Base-by-base conservation (phyloP, 1,140 invertebrate species). In the Hermetia illucens region DNA sequence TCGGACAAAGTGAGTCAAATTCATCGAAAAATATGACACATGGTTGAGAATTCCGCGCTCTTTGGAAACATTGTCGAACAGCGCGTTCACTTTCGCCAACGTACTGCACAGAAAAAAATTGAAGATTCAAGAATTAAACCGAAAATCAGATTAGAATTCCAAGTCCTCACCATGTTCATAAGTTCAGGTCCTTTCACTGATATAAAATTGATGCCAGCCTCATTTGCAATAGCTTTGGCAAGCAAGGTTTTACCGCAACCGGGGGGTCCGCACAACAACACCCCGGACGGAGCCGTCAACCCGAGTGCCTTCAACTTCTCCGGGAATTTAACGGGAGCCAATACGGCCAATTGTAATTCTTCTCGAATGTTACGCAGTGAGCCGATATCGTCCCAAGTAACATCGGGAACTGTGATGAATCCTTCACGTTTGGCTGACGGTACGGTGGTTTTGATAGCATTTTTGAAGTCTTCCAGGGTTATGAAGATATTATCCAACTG, bases 11-110 rank as follows among this genome's bases (percentile, higher is more conserved):
- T 0, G 95, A 86, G 64, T 99, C 96, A 43, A 99, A 75, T 65
- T 99, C 96, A 61, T 99, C 96, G 62, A 99, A 99, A 65, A 99
- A 99, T 55, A 99, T 97, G 10, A 99, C 90, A 64, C 95, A 99
- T 0, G 96, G 96, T 1, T 88, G 73, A 1, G 92, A 96, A 63
- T 95, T 94, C 30, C 83, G 64, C 0, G 94, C 96, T 44, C 93
- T 70, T 53, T 88, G 77, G 58, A 99, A 99, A 51, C 92, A 88
- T 17, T 90, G 80, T 24, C 96, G 67, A 1, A 99, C 90, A 3
- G 91, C 91, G 50, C 87, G 72, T 64, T 99, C 96, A 69, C 92
- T 98, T 64, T 99, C 96, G 44, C 96, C 96, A 21, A 99, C 90
- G 65, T 98, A 99, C 89, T 91, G 53, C 19, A 69, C 64, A 41